Evolutionary conservation across 2,113 vertebrate genomes (phyloP), one percentile per base, ranked within the genome.

Genomic region (Larimichthys polyactis): DNA sequence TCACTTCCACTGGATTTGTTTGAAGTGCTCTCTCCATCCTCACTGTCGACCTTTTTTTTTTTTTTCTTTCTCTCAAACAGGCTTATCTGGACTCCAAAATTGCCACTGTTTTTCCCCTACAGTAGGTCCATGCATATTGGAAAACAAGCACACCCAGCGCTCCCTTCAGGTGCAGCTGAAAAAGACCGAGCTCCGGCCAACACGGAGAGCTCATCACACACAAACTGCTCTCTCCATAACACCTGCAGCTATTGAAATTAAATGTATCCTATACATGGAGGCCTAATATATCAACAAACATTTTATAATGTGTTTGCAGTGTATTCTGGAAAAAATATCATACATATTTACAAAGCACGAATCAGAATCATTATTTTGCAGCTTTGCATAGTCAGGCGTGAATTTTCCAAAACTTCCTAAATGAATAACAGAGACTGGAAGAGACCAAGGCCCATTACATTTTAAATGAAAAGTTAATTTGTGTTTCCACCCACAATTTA

Each of bases 1-100:
- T 95, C 95, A 94, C 94, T 96, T 94, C 93, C 92, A 94, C 95
- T 95, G 95, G 92, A 96, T 97, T 96, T 96, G 94, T 97, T 97
- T 97, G 96, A 97, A 97, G 96, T 97, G 91, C 95, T 96, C 93
- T 94, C 93, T 90, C 87, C 92, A 93, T 89, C 66, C 83, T 86
- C 57, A 32, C 68, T 58, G 51, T 66, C 63, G 11, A 82, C 67
- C 64, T 62, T 74, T 80, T 89, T 79, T 74, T 80, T 89, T 79
- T 92, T 27, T 27, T 27, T 27, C 27, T 58, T 92, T 89, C 12
- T 58, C 93, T 94, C 89, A 95, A 89, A 86, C 91, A 94, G 93
- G 95, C 94, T 96, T 92, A 92, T 87, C 95, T 93, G 60, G 44
- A 76, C 74, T 79, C 57, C 57, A 59, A 32, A 29, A 16, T 17